These are phyloP conservation scores for Pseudomugil tenellus DNA, from an alignment of 2,797 vertebrate genomes.

Conservation along the genomic window DNA sequence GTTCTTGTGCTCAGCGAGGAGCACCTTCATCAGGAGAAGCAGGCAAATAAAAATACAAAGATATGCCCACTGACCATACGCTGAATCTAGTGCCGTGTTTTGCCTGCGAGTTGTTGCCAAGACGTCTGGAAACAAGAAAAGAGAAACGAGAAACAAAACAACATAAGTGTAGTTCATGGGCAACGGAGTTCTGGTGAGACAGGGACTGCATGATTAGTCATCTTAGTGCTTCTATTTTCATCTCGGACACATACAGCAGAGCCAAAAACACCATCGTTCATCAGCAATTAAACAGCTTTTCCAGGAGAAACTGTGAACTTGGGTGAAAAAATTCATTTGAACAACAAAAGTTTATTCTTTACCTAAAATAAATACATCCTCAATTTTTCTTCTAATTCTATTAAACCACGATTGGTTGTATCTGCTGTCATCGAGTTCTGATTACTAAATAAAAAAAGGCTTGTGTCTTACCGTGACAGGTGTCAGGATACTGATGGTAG, in stretches of 20 bases:
- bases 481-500: conserved; percentile 74
- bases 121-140: conserved; percentile 72
- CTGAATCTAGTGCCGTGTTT: conserved; percentile 84
- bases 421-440: conserved; percentile 19
- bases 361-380: conserved; percentile 28
- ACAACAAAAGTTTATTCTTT: conserved; percentile 14
- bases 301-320: conserved; percentile 8
- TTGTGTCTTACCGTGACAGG: conserved; percentile 86
- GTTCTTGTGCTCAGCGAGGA: not conserved
- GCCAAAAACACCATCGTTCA: conserved; percentile 7
- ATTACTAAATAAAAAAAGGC: conserved; percentile 11
- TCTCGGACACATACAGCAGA: conserved; percentile 8
- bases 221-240: conserved; percentile 20
- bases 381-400: conserved; percentile 24
- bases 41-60: conserved; percentile 10
- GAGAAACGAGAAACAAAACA: conserved; percentile 24
- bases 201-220: conserved; percentile 2
- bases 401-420: conserved; percentile 5
- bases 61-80: conserved; percentile 87
- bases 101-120: conserved; percentile 87
- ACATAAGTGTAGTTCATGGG: conserved; percentile 3
- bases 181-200: conserved; percentile 6
- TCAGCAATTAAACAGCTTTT: conserved; percentile 20
- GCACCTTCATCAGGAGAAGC: conserved; percentile 3
- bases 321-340: conserved; percentile 30